Conservation (phyloP, 2,113 vertebrate species). For the Himantopus leucocephalus region DNA sequence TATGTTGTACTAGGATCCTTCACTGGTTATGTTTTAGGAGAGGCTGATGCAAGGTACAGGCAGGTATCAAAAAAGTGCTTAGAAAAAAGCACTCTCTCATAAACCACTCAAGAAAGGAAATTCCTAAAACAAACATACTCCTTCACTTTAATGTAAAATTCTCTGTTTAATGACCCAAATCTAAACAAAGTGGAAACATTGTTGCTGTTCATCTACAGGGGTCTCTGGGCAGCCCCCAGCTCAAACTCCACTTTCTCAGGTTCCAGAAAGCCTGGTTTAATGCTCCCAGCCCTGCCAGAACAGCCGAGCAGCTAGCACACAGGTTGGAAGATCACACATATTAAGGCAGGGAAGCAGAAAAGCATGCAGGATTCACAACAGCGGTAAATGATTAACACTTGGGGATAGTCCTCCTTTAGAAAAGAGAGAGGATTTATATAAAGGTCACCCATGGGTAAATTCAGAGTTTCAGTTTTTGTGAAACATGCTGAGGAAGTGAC, state of each 20-base stretch:
- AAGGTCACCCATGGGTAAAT: neutral
- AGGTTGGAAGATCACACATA: neutral
- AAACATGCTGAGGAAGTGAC: neutral
- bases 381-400: neutral
- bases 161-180: neutral
- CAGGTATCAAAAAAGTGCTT: neutral
- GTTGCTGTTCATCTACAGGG: neutral
- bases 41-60: neutral
- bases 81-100: neutral
- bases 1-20: neutral
- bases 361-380: neutral
- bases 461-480: neutral
- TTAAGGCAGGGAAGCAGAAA: constrained; percentile 31
- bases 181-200: neutral
- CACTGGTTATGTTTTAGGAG: neutral
- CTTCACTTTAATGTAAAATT: neutral
- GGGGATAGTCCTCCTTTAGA: constrained; percentile 67
- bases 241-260: neutral
- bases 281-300: neutral
- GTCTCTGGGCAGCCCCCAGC: neutral
- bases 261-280: neutral
- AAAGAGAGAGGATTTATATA: constrained; percentile 32
- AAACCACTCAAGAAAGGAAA: neutral
- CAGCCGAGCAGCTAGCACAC: neutral
- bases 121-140: neutral